phyloP scores from a whole-genome alignment of 2,888 invertebrate species.

The Nephrotoma appendiculata region DNA sequence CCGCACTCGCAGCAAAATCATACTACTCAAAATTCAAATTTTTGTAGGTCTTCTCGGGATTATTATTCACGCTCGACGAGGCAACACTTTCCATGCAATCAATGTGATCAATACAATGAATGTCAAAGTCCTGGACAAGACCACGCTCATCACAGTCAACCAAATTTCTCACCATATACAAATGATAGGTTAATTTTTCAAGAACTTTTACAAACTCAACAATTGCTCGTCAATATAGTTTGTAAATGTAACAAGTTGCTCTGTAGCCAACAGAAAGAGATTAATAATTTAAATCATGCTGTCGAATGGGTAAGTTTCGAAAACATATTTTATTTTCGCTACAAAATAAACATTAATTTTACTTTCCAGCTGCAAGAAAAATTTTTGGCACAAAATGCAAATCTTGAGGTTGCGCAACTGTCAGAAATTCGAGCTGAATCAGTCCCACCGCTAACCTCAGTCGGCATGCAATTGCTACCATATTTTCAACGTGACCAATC shows the following conservation, averaged over 20 bases:
- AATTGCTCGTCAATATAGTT: conserved; percentile 54
- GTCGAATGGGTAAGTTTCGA: conserved; percentile 30
- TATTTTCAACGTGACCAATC: conserved; percentile 26
- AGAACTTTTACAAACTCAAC: conserved; percentile 36
- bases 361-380: conserved; percentile 27
- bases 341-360: conserved; percentile 4
- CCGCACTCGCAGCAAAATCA: background rate
- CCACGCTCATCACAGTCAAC: conserved; percentile 9
- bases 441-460: conserved; percentile 24
- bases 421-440: conserved; percentile 26
- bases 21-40: background rate
- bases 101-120: background rate
- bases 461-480: conserved; percentile 16
- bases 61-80: background rate
- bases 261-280: conserved; percentile 54
- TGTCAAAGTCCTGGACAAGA: conserved; percentile 7
- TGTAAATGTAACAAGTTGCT: conserved; percentile 63
- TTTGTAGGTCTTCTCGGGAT: background rate
- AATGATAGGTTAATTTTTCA: conserved; percentile 25
- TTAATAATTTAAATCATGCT: conserved; percentile 43
- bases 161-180: conserved; percentile 16
- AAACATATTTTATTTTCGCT: background rate
- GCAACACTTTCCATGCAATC: background rate
- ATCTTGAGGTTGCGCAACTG: conserved; percentile 16
- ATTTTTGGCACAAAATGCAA: conserved; percentile 17